Conservation (phyloP, 2,888 invertebrate species). For the Heteromyza rotundicornis region DNA sequence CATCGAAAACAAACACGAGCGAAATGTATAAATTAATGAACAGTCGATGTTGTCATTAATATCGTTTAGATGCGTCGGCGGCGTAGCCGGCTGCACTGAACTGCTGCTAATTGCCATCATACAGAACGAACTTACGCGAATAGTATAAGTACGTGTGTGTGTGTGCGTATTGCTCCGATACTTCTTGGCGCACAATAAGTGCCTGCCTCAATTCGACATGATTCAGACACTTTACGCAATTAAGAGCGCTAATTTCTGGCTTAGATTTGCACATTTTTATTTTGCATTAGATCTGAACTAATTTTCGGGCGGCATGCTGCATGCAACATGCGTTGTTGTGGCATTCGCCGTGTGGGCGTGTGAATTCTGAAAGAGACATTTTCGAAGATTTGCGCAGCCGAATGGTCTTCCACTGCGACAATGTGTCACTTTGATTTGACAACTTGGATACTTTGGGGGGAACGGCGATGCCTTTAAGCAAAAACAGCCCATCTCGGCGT, state of each 20-base stretch:
- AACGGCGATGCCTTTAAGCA: too few species aligned
- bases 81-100: background rate
- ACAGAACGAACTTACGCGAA: slow-evolving; percentile 32
- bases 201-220: background rate
- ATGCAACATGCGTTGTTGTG: background rate
- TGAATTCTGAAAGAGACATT: background rate
- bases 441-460: too few species aligned
- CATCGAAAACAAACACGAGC: slow-evolving; percentile 23
- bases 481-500: too few species aligned
- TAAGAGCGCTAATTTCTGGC: slow-evolving; percentile 54
- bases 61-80: background rate
- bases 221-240: slow-evolving; percentile 50
- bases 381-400: background rate
- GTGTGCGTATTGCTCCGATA: slow-evolving; percentile 27
- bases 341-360: slow-evolving; percentile 7
- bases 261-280: slow-evolving; percentile 16
- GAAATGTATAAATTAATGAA: slow-evolving; percentile 16
- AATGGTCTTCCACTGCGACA: slow-evolving; percentile 5
- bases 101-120: slow-evolving; percentile 9
- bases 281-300: slow-evolving; percentile 17
- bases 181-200: slow-evolving; percentile 11
- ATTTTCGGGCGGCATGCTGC: slow-evolving; percentile 6
- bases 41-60: background rate
- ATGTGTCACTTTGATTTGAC: background rate
- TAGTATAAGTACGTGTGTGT: background rate